Conservation (phyloP, 2,888 invertebrate genomes). For the Drepanosiphum platanoidis region DNA sequence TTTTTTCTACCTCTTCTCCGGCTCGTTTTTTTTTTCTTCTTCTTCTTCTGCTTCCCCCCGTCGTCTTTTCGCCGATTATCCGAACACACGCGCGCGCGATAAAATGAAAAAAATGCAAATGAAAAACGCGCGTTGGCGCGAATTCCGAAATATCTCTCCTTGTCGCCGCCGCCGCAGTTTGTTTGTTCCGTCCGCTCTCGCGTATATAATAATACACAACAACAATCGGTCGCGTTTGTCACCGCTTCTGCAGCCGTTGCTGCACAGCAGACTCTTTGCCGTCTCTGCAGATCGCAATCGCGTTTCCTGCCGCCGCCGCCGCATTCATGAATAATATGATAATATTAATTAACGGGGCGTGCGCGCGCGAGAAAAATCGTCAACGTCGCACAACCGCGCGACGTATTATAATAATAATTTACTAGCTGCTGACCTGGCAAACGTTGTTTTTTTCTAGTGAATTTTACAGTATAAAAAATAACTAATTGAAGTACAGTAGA, state of each 20-base stretch:
- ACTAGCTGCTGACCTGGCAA: too few relatives aligned
- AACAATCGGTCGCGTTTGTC: constrained; percentile 26
- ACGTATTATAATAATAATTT: not conserved
- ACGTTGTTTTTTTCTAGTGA: too few relatives aligned
- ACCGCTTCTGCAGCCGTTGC: not conserved
- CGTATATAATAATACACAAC: not conserved
- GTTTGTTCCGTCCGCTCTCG: not conserved
- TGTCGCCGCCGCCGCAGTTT: not conserved
- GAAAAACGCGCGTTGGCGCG: not conserved
- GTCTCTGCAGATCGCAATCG: constrained; percentile 1
- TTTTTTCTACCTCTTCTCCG: not conserved
- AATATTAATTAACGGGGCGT: constrained; percentile 50
- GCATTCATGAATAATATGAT: constrained; percentile 51
- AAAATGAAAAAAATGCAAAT: not conserved
- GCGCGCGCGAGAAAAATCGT: constrained; percentile 14
- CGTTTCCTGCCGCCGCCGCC: not conserved
- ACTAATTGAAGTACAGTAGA: too few relatives aligned
- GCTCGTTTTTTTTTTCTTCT: not conserved
- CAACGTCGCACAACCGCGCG: not conserved
- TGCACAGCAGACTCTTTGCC: not conserved
- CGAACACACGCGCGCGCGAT: not conserved
- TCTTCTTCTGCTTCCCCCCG: not conserved
- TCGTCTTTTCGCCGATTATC: not conserved
- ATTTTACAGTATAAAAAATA: too few relatives aligned
- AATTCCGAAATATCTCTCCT: constrained; percentile 24